Evolutionary conservation across 53 echinoderm and acorn worm species (phyloP).

Genomic region (Henricia sp.): DNA sequence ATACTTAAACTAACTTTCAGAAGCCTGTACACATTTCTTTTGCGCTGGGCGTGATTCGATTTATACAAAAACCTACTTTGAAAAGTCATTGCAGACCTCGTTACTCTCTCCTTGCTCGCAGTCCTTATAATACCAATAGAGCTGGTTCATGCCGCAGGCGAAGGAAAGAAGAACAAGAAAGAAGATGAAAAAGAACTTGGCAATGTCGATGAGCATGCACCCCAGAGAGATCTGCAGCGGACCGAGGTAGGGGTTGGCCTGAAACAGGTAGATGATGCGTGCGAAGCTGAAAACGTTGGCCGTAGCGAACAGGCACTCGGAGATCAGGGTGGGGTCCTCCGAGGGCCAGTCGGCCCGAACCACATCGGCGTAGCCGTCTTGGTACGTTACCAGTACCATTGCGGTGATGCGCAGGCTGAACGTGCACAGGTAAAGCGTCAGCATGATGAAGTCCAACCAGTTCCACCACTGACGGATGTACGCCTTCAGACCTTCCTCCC

Average conservation of each 20-base stretch:
- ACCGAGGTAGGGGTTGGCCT: slow-evolving; percentile 89
- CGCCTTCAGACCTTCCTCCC: slow-evolving; percentile 95
- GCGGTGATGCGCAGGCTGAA: slow-evolving; percentile 82
- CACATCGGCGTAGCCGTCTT: not conserved
- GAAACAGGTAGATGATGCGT: slow-evolving; percentile 97
- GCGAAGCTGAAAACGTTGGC: slow-evolving; percentile 99
- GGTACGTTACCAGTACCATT: slow-evolving; percentile 7
- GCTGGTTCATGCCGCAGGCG: slow-evolving; percentile 94
- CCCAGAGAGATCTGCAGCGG: slow-evolving; percentile 97
- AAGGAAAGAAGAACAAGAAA: slow-evolving; percentile 93
- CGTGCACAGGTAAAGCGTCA: slow-evolving; percentile 89
- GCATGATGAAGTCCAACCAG: slow-evolving; percentile 95
- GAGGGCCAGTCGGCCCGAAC: slow-evolving; percentile 64
- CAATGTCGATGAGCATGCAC: slow-evolving; percentile 98
- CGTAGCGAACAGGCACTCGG: slow-evolving; percentile 93
- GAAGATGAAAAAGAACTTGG: slow-evolving; percentile 95
- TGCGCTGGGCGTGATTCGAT: too few relatives aligned
- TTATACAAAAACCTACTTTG: slow-evolving; percentile 19
- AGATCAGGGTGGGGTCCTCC: slow-evolving; percentile 83
- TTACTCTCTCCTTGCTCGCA: too few relatives aligned
- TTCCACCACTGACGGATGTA: slow-evolving; percentile 99
- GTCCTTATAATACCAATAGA: slow-evolving; percentile 81
- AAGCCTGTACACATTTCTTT: too few relatives aligned
- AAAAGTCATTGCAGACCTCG: slow-evolving; percentile 45
- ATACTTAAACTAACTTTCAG: too few relatives aligned